Percentiles rank a stretch among this genome's conserved stretches.
Evolutionary conservation across 2,888 invertebrate species (phyloP).

Genomic region (Cephus pulcher): DNA sequence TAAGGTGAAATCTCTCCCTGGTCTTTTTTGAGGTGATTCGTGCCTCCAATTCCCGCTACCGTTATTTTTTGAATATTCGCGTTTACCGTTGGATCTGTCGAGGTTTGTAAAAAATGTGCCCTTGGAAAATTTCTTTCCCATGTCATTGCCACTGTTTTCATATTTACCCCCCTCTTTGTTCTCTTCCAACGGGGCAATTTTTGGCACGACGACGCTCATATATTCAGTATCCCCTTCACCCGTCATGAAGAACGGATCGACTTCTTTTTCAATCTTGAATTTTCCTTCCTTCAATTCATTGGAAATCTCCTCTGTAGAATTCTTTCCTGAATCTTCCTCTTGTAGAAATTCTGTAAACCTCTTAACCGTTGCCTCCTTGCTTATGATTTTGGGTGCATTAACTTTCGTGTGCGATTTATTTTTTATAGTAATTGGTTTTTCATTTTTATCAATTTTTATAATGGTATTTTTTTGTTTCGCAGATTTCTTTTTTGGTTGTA

Average conservation of each 20-base stretch:
- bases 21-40: not conserved
- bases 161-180: constrained; percentile 1
- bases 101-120: constrained; percentile 34
- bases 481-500: not conserved
- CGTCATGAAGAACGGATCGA: constrained; percentile 54
- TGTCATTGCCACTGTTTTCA: not conserved
- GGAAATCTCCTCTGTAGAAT: constrained; percentile 12
- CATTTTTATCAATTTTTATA: not conserved
- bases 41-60: not conserved
- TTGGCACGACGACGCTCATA: constrained; percentile 41
- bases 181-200: constrained; percentile 18
- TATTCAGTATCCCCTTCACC: constrained; percentile 41
- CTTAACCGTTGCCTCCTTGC: constrained; percentile 50
- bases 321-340: constrained; percentile 25
- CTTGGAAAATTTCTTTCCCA: constrained; percentile 5
- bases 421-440: not conserved
- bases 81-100: not conserved
- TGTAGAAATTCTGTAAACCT: constrained; percentile 45
- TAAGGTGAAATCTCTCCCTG: not conserved
- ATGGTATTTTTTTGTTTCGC: not conserved
- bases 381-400: constrained; percentile 32
- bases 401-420: not conserved
- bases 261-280: constrained; percentile 34
- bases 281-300: constrained; percentile 9
- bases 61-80: not conserved